Percentiles rank a stretch among this genome's conserved stretches.
Evolutionary conservation across 2,797 vertebrate genomes (phyloP).

Genomic region (Discoglossus pictus): DNA sequence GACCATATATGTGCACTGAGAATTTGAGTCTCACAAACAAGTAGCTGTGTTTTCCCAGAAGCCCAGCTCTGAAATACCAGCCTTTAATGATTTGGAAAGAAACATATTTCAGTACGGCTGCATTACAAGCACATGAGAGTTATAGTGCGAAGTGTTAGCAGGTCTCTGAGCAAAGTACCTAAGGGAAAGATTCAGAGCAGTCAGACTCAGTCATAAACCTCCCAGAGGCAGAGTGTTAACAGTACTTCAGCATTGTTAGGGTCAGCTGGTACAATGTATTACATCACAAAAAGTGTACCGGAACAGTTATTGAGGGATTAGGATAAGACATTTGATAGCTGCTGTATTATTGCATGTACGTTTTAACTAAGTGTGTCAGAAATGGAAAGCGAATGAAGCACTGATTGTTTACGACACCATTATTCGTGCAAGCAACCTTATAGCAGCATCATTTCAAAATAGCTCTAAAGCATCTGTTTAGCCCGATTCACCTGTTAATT

Average conservation of each 20-base stretch:
- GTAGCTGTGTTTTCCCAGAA: conserved; percentile 54
- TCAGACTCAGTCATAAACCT: conserved; percentile 41
- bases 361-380: conserved; percentile 42
- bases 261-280: conserved; percentile 50
- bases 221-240: conserved; percentile 57
- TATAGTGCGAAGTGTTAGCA: conserved; percentile 26
- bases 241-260: conserved; percentile 47
- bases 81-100: conserved; percentile 66
- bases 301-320: conserved; percentile 52
- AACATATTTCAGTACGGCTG: conserved; percentile 58
- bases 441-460: too few relatives aligned
- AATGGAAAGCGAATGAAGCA: conserved; percentile 44
- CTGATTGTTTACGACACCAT: conserved; percentile 45
- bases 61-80: conserved; percentile 56
- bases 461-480: too few relatives aligned
- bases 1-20: conserved; percentile 46
- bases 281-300: conserved; percentile 54
- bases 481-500: too few relatives aligned
- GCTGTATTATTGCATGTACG: conserved; percentile 52
- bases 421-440: too few relatives aligned
- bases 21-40: conserved; percentile 48
- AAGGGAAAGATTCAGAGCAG: conserved; percentile 45
- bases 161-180: conserved; percentile 57
- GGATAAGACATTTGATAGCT: conserved; percentile 60
- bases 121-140: conserved; percentile 44